Percentiles rank a stretch among this genome's conserved stretches.
These are phyloP conservation scores for Apamea anceps DNA, from an alignment of 2,888 invertebrate species.

Conservation along the genomic window DNA sequence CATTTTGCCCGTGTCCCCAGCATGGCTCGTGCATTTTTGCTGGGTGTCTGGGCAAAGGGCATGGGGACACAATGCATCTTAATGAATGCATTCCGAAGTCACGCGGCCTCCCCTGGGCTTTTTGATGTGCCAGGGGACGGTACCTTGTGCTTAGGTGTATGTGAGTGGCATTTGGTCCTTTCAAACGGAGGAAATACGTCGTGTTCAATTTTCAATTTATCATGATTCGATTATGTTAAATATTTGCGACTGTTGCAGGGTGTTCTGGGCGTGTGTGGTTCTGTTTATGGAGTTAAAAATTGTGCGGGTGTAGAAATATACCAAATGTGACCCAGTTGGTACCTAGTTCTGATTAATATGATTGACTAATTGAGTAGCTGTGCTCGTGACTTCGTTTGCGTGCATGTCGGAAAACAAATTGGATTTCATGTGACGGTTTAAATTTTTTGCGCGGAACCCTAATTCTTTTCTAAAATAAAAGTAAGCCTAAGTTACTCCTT, in stretches of 20 bases:
- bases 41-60: slow-evolving; percentile 53
- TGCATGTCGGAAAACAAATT: neutral
- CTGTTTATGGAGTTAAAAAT: neutral
- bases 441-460: neutral
- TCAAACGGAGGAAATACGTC: slow-evolving; percentile 16
- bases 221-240: slow-evolving; percentile 28
- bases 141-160: slow-evolving; percentile 23
- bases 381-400: neutral
- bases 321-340: neutral
- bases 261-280: neutral
- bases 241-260: neutral
- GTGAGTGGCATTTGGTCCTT: slow-evolving; percentile 42
- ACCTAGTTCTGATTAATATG: neutral
- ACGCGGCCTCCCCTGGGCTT: slow-evolving; percentile 66
- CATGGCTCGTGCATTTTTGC: slow-evolving; percentile 55
- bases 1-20: slow-evolving; percentile 38
- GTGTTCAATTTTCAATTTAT: slow-evolving; percentile 49
- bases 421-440: neutral
- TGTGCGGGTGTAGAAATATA: neutral
- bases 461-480: neutral
- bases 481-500: neutral
- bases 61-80: slow-evolving; percentile 77
- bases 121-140: slow-evolving; percentile 58
- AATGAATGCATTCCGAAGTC: slow-evolving; percentile 81
- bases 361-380: neutral